phyloP scores from a whole-genome alignment of 2,113 vertebrate species.

The Rhabdornis inornatus region DNA sequence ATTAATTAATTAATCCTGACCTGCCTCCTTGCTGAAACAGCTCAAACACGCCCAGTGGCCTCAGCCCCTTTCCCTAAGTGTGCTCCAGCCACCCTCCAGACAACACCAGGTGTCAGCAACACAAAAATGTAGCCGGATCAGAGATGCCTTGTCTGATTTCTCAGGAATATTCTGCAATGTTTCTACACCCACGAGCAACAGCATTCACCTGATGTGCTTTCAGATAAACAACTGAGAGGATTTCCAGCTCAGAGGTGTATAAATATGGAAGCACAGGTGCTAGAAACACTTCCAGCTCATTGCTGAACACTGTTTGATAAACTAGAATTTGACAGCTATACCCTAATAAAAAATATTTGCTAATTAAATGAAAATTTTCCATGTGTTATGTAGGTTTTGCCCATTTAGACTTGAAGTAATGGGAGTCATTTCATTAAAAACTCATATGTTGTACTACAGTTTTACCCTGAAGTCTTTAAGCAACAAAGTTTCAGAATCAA shows the following conservation, averaged over 20 bases:
- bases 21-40: background rate
- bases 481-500: constrained; percentile 48
- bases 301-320: background rate
- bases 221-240: background rate
- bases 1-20: background rate
- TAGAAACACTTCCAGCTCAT: background rate
- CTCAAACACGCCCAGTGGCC: rapidly evolving
- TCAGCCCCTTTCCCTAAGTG: background rate
- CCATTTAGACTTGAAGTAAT: background rate
- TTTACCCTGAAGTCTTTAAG: constrained; percentile 49
- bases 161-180: background rate
- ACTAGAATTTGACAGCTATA: background rate
- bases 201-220: background rate
- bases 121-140: rapidly evolving
- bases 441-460: constrained; percentile 6
- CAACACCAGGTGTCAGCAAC: background rate
- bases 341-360: constrained; percentile 14
- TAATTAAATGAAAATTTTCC: constrained; percentile 4
- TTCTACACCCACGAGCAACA: background rate
- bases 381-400: background rate
- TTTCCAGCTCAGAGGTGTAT: background rate
- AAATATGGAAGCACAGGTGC: background rate
- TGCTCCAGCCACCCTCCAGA: background rate
- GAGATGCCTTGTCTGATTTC: background rate
- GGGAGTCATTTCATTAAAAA: constrained; percentile 39